These are phyloP conservation scores for Protobothrops mucrosquamatus DNA, from an alignment of 2,113 vertebrate genomes.

Conservation along the genomic window DNA sequence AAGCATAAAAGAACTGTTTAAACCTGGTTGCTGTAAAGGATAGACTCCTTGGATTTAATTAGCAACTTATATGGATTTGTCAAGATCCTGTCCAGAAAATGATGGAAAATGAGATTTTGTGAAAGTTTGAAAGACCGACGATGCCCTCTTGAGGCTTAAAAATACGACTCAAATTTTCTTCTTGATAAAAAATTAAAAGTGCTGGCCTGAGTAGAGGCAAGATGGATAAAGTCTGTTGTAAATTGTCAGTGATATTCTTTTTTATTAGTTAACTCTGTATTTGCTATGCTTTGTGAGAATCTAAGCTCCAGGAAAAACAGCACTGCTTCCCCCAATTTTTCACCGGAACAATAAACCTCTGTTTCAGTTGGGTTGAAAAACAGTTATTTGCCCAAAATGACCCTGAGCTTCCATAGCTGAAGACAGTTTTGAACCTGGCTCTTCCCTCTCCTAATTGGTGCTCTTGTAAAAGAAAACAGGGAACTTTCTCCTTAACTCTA, in stretches of 20 bases:
- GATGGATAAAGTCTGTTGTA: not conserved
- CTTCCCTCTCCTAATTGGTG: not conserved
- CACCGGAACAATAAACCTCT: not conserved
- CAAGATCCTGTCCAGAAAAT: not conserved
- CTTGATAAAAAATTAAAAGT: not conserved
- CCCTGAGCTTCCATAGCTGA: not conserved
- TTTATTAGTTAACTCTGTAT: not conserved
- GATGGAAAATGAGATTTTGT: not conserved
- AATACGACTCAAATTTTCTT: not conserved
- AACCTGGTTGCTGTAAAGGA: not conserved
- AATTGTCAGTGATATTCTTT: not conserved
- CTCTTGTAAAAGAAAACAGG: not conserved
- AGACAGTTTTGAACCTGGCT: not conserved
- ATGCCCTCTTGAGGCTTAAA: not conserved
- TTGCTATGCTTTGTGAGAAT: not conserved
- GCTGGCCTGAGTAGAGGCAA: not conserved
- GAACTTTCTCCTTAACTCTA: not conserved
- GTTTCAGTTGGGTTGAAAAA: not conserved
- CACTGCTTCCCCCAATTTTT: not conserved
- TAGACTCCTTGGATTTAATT: not conserved
- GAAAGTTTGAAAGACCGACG: not conserved
- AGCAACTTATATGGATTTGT: not conserved
- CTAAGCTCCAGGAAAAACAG: not conserved
- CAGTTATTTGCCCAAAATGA: not conserved
- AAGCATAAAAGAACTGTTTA: not conserved